Percentiles rank a stretch among this genome's conserved stretches.
phyloP scores from a whole-genome alignment of 2,797 vertebrate genomes.

The Vespertilio murinus region DNA sequence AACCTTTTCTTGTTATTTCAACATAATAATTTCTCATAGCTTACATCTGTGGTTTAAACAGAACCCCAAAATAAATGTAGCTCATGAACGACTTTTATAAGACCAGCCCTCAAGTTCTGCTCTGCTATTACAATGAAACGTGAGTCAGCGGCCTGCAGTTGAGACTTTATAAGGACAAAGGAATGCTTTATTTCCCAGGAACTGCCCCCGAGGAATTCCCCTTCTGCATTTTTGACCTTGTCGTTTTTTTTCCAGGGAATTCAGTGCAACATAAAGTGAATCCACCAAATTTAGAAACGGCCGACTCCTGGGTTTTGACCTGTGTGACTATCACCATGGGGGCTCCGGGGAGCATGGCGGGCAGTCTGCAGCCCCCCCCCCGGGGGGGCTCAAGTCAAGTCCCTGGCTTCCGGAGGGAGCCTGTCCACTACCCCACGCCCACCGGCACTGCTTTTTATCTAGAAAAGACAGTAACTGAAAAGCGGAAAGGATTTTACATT shows the following conservation, averaged over 20 bases:
- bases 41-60: background rate
- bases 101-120: background rate
- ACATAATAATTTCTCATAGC: background rate
- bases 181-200: conserved; percentile 3
- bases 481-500: background rate
- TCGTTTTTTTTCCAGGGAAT: conserved; percentile 45
- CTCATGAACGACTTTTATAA: background rate
- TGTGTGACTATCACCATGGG: fast-evolving
- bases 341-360: background rate
- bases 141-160: background rate
- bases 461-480: background rate
- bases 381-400: background rate
- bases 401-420: background rate
- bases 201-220: background rate
- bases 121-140: background rate
- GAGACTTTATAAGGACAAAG: background rate
- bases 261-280: background rate
- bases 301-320: background rate
- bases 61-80: conserved; percentile 18
- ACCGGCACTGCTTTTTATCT: background rate
- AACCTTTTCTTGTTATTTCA: conserved; percentile 42
- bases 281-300: background rate
- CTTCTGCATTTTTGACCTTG: background rate
- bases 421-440: background rate
- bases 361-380: background rate